Conservation (phyloP, 1,140 invertebrate species). For the Medauroidea extradentata region DNA sequence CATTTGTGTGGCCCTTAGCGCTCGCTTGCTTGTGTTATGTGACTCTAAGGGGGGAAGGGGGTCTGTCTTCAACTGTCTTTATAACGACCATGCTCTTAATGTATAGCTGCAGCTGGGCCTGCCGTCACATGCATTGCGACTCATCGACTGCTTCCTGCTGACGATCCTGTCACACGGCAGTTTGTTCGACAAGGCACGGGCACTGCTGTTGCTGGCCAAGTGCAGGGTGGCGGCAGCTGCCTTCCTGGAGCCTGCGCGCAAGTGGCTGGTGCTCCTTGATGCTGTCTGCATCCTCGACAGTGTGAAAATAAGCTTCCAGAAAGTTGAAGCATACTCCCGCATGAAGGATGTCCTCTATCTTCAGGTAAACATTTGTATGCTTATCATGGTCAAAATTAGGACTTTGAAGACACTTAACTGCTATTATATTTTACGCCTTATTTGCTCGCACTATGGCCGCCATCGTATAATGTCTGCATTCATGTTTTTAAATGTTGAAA, state of each 20-base stretch:
- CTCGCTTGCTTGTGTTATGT: too few species aligned
- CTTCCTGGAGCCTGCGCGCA: constrained; percentile 39
- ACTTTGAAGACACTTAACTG: too few species aligned
- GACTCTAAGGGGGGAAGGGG: too few species aligned
- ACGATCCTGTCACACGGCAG: constrained; percentile 73
- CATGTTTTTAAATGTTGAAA: too few species aligned
- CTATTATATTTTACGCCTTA: too few species aligned
- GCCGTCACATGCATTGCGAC: constrained; percentile 63
- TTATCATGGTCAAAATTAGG: background rate
- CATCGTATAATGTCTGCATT: too few species aligned
- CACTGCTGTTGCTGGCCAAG: constrained; percentile 45
- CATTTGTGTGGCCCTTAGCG: too few species aligned
- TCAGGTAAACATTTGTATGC: constrained; percentile 47
- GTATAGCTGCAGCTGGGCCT: constrained; percentile 70
- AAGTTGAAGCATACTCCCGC: constrained; percentile 66
- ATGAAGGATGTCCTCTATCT: constrained; percentile 67
- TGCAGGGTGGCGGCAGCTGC: constrained; percentile 47
- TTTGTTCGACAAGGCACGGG: constrained; percentile 71
- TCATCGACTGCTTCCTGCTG: constrained; percentile 64
- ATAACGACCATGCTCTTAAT: too few species aligned
- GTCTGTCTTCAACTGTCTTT: too few species aligned
- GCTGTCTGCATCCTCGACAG: constrained; percentile 59
- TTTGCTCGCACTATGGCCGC: too few species aligned
- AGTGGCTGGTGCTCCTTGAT: constrained; percentile 53
- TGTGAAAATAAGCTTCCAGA: constrained; percentile 62